A percentile compares a stretch with the other conserved stretches of the same genome.
These are phyloP conservation scores for Cardiocondyla obscurior DNA, from an alignment of 1,140 invertebrate species.

Conservation along the genomic window DNA sequence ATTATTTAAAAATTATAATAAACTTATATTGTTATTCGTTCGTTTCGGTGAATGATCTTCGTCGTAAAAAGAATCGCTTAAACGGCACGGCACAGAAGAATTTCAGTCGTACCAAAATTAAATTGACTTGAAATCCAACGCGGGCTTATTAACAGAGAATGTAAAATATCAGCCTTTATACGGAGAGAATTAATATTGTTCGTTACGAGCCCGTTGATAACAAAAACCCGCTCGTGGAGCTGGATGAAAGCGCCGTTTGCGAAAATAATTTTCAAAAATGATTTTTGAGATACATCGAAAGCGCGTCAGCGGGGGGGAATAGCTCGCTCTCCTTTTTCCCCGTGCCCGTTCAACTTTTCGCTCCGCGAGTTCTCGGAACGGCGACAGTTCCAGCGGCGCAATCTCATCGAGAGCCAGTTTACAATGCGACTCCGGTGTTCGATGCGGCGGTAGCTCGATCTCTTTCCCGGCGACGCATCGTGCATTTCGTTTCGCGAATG, in stretches of 20 bases:
- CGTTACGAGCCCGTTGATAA: slow-evolving; percentile 21
- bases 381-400: neutral
- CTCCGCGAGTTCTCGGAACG: neutral
- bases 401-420: slow-evolving; percentile 39
- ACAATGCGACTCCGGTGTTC: neutral
- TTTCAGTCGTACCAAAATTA: slow-evolving; percentile 13
- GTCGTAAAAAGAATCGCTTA: neutral
- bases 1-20: too few relatives aligned
- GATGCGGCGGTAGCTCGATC: neutral
- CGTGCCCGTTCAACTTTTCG: neutral
- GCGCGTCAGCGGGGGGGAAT: neutral
- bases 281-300: slow-evolving; percentile 15
- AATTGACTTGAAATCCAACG: slow-evolving; percentile 57
- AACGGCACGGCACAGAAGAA: neutral
- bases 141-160: slow-evolving; percentile 58
- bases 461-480: slow-evolving; percentile 34
- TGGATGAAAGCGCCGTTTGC: slow-evolving; percentile 27
- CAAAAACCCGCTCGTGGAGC: slow-evolving; percentile 32
- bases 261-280: slow-evolving; percentile 54
- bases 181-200: slow-evolving; percentile 64
- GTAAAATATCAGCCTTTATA: slow-evolving; percentile 62
- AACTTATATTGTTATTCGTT: neutral
- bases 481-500: slow-evolving; percentile 52
- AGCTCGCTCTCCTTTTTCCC: neutral
- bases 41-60: slow-evolving; percentile 1